A percentile compares a stretch with the other conserved stretches of the same genome.
Evolutionary conservation across 37 sponge, comb jelly and placozoan genomes (phyloP).

Genomic region (Tethya wilhelma): DNA sequence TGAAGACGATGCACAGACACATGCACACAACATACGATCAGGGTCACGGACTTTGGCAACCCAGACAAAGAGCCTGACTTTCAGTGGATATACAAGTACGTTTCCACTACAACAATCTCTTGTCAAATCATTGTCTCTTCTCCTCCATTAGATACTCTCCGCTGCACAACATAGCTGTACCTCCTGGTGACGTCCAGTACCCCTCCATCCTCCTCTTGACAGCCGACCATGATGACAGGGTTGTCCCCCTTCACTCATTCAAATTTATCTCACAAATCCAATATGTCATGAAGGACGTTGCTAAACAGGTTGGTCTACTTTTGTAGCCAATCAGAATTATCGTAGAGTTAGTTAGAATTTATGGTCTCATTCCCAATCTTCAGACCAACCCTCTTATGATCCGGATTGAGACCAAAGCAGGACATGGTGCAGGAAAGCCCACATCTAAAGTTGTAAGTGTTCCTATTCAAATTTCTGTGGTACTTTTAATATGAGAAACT

Average conservation of each 20-base stretch:
- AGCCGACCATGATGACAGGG: conserved; percentile 98
- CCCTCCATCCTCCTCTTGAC: conserved; percentile 90
- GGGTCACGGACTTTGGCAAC: conserved; percentile 92
- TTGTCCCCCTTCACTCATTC: conserved; percentile 96
- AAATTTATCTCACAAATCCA: conserved; percentile 91
- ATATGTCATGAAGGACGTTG: conserved; percentile 30
- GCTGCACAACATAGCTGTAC: conserved; percentile 83
- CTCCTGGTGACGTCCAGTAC: conserved; percentile 61
- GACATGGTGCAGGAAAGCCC: conserved; percentile 97
- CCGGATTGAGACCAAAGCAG: conserved; percentile 91
- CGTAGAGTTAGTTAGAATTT: background rate
- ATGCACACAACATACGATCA: background rate
- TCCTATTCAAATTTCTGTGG: background rate
- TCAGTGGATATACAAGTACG: conserved; percentile 72
- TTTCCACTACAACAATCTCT: background rate
- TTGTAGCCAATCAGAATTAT: background rate
- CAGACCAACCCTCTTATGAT: conserved; percentile 95
- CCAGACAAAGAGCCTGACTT: conserved; percentile 88
- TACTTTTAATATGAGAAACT: background rate
- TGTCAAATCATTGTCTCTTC: background rate
- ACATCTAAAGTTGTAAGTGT: conserved; percentile 87
- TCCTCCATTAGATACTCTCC: conserved; percentile 97
- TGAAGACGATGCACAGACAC: background rate
- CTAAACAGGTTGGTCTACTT: conserved; percentile 58
- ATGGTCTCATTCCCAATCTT: background rate